Percentiles rank a stretch among this genome's conserved stretches.
These are phyloP conservation scores for Drosophila kuntzei DNA, from an alignment of 2,888 invertebrate species.

Conservation along the genomic window DNA sequence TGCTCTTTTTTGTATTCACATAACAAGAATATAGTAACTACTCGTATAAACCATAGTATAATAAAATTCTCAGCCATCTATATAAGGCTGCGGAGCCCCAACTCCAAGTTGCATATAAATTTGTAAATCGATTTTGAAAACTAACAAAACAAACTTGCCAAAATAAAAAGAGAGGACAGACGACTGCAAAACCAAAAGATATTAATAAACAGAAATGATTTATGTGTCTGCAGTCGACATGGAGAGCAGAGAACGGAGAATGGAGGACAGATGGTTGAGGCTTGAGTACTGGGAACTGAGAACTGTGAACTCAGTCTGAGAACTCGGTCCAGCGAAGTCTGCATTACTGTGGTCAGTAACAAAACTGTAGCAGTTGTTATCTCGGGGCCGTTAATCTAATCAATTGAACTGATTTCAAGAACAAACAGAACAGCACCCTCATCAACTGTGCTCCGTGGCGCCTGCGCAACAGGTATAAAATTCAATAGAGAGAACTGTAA, in stretches of 20 bases:
- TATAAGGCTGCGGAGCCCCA: constrained; percentile 20
- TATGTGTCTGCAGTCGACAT: constrained; percentile 65
- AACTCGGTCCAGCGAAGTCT: constrained; percentile 16
- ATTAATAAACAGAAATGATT: constrained; percentile 76
- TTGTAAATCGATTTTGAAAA: constrained; percentile 72
- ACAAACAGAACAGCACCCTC: constrained; percentile 44
- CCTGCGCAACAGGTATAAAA: constrained; percentile 72
- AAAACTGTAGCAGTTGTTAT: constrained; percentile 63
- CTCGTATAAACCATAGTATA: constrained; percentile 1
- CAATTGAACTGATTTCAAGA: constrained; percentile 48
- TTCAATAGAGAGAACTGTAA: not conserved
- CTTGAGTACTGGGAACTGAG: constrained; percentile 17
- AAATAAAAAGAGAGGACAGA: constrained; percentile 33
- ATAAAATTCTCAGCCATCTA: constrained; percentile 18
- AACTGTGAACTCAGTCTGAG: constrained; percentile 26
- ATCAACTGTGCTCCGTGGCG: constrained; percentile 55
- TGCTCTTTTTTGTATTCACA: constrained; percentile 29
- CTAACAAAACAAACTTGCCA: constrained; percentile 72
- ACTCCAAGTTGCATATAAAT: constrained; percentile 52
- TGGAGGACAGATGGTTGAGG: constrained; percentile 8
- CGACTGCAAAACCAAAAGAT: constrained; percentile 50
- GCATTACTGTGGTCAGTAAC: constrained; percentile 41
- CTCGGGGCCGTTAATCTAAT: constrained; percentile 66
- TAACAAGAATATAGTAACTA: constrained; percentile 17
- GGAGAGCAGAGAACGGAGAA: constrained; percentile 7